Conservation (phyloP, 2,797 vertebrate species). For the Leptoclinus maculatus region DNA sequence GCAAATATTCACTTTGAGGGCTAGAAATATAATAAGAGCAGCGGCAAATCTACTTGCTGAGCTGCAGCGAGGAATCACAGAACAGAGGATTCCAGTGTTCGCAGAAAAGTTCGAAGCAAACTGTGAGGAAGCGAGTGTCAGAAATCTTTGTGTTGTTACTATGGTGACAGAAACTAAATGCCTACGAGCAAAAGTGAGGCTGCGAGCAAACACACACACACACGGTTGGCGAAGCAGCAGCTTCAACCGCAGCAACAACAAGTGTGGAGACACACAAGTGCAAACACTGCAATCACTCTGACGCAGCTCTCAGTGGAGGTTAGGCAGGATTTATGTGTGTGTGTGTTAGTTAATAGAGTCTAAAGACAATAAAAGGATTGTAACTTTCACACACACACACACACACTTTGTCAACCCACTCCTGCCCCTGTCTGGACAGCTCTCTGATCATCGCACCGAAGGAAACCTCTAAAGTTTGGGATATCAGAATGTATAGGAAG, state of each 20-base stretch:
- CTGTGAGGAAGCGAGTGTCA: constrained; percentile 48
- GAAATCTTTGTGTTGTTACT: constrained; percentile 72
- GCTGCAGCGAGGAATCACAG: constrained; percentile 35
- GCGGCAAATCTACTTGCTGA: constrained; percentile 46
- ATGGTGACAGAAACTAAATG: constrained; percentile 68
- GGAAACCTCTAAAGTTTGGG: neutral
- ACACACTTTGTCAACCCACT: constrained; percentile 54
- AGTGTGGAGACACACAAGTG: constrained; percentile 55
- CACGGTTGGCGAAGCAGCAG: constrained; percentile 48
- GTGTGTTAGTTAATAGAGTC: constrained; percentile 51
- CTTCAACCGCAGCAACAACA: constrained; percentile 54
- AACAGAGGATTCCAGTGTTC: constrained; percentile 41
- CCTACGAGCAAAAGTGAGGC: constrained; percentile 44
- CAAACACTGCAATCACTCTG: constrained; percentile 70
- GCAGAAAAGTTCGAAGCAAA: constrained; percentile 49
- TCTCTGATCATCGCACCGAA: constrained; percentile 55
- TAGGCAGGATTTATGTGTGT: constrained; percentile 40
- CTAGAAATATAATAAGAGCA: constrained; percentile 38
- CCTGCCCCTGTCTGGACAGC: constrained; percentile 67
- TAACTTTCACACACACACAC: constrained; percentile 43
- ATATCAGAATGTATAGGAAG: neutral
- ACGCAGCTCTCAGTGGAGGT: constrained; percentile 51
- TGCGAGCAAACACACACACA: constrained; percentile 55
- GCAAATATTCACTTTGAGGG: constrained; percentile 61
- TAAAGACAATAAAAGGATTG: constrained; percentile 41